Evolutionary conservation across 2,888 invertebrate species (phyloP), one percentile per base, ranked within the genome.

Genomic region (Caenorhabditis zanzibari): DNA sequence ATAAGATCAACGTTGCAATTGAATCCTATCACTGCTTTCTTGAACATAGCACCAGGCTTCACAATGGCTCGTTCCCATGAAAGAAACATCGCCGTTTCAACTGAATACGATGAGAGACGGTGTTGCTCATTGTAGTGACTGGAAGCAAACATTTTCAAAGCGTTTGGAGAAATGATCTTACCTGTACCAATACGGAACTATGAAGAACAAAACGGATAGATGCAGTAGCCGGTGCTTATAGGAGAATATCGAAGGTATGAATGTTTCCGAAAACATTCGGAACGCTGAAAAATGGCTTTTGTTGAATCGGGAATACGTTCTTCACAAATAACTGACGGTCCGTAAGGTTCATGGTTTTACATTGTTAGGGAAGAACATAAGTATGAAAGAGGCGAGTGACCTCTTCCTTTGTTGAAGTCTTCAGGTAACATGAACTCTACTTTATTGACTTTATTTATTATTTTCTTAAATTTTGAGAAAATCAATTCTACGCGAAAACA

Each of bases 1-100:
- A 93, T 93, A 41, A 93, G 89, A 86, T 93, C 93, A 14, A 93
- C 91, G 87, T 93, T 93, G 73, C 93, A 92, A 86, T 93, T 94
- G 92, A 93, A 85, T 88, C 92, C 92, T 22, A 92, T 89, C 24
- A 92, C 91, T 9, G 90, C 88, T 74, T 90, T 90, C 24, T 88
- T 85, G 79, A 92, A 92, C 66, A 88, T 82, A 10, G 90, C 87
- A 5, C 90, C 84, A 7, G 92, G 92, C 73, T 89, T 88, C 5
- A 85, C 68, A 47, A 92, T 91, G 19, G 91, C 87, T 38, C 87
- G 77, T 64, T 91, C 91, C 91, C 91, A 92, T 0, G 91, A 87
- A 28, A 90, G 71, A 9, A 88, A 86, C 77, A 91, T 86, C 7
- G 91, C 84, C 22, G 88, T 84, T 61, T 91, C 90, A 0, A 91